Base-by-base conservation (phyloP, 2,113 vertebrate genomes). In the Sakesphorus luctuosus region DNA sequence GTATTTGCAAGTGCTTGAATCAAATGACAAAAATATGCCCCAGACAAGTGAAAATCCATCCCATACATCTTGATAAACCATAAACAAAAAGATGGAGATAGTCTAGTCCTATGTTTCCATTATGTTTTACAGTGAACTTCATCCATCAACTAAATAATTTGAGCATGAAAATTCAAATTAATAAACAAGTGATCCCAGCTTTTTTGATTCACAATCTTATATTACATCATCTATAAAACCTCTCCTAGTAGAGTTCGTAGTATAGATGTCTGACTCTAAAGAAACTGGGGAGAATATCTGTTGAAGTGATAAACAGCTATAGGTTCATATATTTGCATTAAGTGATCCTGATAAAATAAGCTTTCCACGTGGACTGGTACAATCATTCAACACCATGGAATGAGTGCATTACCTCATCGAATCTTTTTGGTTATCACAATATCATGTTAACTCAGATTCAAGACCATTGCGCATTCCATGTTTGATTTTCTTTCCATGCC, bases 101-200 rank as follows among this genome's bases (percentile, higher is more conserved):
- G 63, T 63, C 35, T 82, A 80, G 47, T 75, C 24, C 10, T 65
- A 38, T 40, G 12, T 80, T 96, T 94, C 92, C 40, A 59, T 93
- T 96, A 78, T 52, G 93, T 84, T 94, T 53, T 91, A 75, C 43
- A 92, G n/a, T 67, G 74, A 95, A 93, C 65, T 79, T 94, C 59
- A 94, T 86, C 89, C 84, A 65, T 96, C 80, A 96, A 33, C 73
- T 95, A 97, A 97, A 98, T 98, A 98, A 98, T 97, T 98, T 97
- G 97, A 98, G 96, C 97, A 97, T 98, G 96, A 95, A 96, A 96
- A 97, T 92, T 97, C 96, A 94, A 98, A 98, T 98, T 98, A 98
- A 98, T 98, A 98, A 94, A 97, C 35, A 94, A 98, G 96, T 97
- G 97, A 98, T 97, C 92, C 98, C 97, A 98, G 96, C 96, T 98